Base-by-base conservation (phyloP, 2,797 vertebrate species). In the Sebastes itinus region DNA sequence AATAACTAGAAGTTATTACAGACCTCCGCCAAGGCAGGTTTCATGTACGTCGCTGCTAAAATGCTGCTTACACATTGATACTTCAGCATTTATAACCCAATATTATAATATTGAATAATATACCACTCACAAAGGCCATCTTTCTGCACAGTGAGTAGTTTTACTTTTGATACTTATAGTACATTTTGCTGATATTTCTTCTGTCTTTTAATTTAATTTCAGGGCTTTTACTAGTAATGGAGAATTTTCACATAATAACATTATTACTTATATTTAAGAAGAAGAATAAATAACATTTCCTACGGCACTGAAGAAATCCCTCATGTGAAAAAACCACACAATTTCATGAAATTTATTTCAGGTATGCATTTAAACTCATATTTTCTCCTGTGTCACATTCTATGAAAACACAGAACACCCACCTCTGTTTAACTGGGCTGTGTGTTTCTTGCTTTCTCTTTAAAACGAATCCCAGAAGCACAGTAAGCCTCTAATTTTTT, bases 401-500 rank as follows among this genome's bases (percentile, higher is more conserved):
- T 60, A 35, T 8, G 69, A 33, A 49, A 75, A 33, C 61, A 14
- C 1, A 27, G 35, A 62, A 61, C 69, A 74, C 32, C 78, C 70
- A 56, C 42, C 32, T 56, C 25, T 72, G 20, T 58, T 69, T 66
- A 25, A 60, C 58, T 20, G n/a, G 38, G 23, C 25, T 2, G 7
- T 35, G 20, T n/a, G n/a, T 38, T 46, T 63, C 72, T 65, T 75
- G 64, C 63, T 33, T 75, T 80, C 59, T 42, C 32, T 72, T 72
- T 61, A 74, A 76, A 75, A 72, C 5, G 18, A 28, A 63, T 87
- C 81, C 71, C 70, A 65, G 55, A 59, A 62, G 76, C 60, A 68
- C 52, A 56, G 58, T 62, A 30, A 74, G 49, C 52, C 38, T 80
- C 59, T 56, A 22, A 70, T 82, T 72, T 68, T 87, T 84, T 72